Evolutionary conservation across 1,140 invertebrate species (phyloP), one percentile per base, ranked within the genome.

Genomic region (Helicorthomorpha holstii): DNA sequence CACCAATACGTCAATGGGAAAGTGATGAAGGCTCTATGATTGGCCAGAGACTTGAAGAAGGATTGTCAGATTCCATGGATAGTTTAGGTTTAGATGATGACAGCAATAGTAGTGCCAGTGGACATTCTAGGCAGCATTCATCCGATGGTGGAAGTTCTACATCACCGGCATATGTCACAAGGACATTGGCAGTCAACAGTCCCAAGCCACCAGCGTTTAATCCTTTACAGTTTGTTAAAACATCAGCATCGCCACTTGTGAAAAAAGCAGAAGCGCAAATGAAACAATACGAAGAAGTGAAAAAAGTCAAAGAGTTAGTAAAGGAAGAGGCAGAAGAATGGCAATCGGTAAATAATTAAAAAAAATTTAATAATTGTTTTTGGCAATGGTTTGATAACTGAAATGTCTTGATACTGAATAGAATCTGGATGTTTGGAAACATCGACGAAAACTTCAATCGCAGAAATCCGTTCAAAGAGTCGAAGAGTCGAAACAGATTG

Each of bases 351-450:
- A 80, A 80, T 73, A 38, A n/a, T n/a, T n/a, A n/a, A n/a, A n/a
- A n/a, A n/a, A n/a, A n/a, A n/a, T n/a, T n/a, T n/a, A n/a, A n/a
- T n/a, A n/a, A n/a, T n/a, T n/a, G n/a, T n/a, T n/a, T n/a, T n/a
- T n/a, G n/a, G n/a, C n/a, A n/a, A n/a, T n/a, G n/a, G n/a, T n/a
- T n/a, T n/a, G n/a, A n/a, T n/a, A n/a, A n/a, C n/a, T n/a, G n/a
- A n/a, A n/a, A n/a, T n/a, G n/a, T n/a, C n/a, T 43, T 49, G 4
- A 7, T 56, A 59, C 56, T 51, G 58, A 63, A 12, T 68, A 90
- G 85, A 91, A 91, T 71, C 71, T 92, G 69, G 85, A 91, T 68
- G 89, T 87, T 70, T 92, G 88, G 88, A 92, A 91, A 69, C 85
- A 82, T 56, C 87, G 82, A 55, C 74, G 88, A 59, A 78, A 85